Evolutionary conservation across 2,888 invertebrate genomes (phyloP).

Genomic region (Pristionchus arcanus): DNA sequence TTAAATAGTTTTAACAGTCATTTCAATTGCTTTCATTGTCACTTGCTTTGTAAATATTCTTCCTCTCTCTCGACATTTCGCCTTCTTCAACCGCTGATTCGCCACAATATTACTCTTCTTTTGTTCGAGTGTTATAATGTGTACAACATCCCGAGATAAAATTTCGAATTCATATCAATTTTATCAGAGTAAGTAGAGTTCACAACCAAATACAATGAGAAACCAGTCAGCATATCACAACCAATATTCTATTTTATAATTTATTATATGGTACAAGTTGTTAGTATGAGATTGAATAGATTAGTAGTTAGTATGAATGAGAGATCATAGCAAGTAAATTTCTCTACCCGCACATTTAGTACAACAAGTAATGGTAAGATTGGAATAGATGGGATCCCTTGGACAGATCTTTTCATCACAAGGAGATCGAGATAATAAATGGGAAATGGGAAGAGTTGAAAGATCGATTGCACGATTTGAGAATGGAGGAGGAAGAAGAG

Average conservation of each 20-base stretch:
- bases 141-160: constrained; percentile 43
- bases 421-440: constrained; percentile 51
- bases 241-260: not conserved
- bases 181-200: constrained; percentile 2
- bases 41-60: constrained; percentile 27
- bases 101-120: not conserved
- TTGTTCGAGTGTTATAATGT: constrained; percentile 26
- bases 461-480: not conserved
- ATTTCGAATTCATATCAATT: constrained; percentile 1
- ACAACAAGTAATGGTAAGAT: constrained; percentile 54
- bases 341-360: constrained; percentile 54
- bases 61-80: constrained; percentile 39
- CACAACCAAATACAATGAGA: constrained; percentile 38
- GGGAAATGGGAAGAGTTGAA: constrained; percentile 23
- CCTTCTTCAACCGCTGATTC: constrained; percentile 44
- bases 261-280: constrained; percentile 13
- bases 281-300: constrained; percentile 39
- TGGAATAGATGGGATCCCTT: constrained; percentile 47
- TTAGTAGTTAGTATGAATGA: constrained; percentile 35
- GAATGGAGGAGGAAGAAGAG: constrained; percentile 30
- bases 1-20: constrained; percentile 34
- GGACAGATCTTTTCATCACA: constrained; percentile 43
- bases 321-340: constrained; percentile 51
- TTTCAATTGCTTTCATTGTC: constrained; percentile 34
- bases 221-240: constrained; percentile 18